Evolutionary conservation across 2,888 invertebrate genomes (phyloP).

Genomic region (Leptopilina myrica): DNA sequence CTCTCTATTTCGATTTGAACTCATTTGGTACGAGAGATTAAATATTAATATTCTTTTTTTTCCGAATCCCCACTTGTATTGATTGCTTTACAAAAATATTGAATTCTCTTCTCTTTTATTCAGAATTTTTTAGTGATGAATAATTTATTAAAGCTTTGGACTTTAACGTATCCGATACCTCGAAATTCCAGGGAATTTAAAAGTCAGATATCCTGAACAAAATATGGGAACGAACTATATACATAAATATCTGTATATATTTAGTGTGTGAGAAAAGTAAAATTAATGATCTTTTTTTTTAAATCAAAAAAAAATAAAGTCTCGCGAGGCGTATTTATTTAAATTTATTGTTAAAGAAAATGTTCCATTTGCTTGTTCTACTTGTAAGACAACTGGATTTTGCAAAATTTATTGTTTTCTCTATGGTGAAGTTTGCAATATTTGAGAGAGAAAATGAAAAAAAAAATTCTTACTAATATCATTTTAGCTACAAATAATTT

Average conservation of each 20-base stretch:
- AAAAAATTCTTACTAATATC: no score
- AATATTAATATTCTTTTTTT: constrained; percentile 2
- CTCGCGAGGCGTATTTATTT: not conserved
- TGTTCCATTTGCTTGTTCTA: not conserved
- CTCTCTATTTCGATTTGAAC: not conserved
- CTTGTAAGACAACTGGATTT: not conserved
- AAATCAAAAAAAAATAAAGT: constrained; percentile 13
- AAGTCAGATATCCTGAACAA: constrained; percentile 32
- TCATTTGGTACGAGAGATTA: not conserved
- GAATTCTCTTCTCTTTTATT: constrained; percentile 19
- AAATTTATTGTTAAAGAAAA: not conserved
- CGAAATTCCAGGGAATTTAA: constrained; percentile 19
- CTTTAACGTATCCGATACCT: constrained; percentile 32
- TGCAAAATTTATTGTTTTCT: no score
- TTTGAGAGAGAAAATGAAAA: no score
- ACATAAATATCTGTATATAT: not conserved
- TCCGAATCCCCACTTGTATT: not conserved
- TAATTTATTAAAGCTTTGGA: constrained; percentile 29
- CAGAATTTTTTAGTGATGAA: constrained; percentile 22
- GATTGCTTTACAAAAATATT: not conserved
- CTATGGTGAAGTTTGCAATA: no score
- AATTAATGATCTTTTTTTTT: constrained; percentile 34
- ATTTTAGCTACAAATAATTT: no score
- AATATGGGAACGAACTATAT: constrained; percentile 18
- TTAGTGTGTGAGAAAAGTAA: constrained; percentile 18